These are phyloP conservation scores for Danaus melanippus DNA, from an alignment of 1,140 invertebrate species.

Conservation along the genomic window DNA sequence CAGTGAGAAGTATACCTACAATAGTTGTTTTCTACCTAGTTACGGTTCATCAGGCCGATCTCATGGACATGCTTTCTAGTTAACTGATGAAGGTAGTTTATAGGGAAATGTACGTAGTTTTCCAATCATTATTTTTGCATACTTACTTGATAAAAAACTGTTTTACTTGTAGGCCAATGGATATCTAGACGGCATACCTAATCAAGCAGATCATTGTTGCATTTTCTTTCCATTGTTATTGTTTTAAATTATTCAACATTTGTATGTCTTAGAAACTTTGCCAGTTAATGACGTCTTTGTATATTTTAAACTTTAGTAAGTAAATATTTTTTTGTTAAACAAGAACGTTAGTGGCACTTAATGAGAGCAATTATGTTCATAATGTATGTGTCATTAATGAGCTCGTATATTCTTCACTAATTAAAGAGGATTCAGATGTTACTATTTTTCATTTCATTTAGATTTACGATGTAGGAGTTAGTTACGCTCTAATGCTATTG, in stretches of 20 bases:
- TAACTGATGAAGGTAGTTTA: slow-evolving; percentile 2
- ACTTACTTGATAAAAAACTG: no score
- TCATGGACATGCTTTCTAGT: slow-evolving; percentile 50
- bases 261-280: no score
- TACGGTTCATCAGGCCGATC: slow-evolving; percentile 48
- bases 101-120: neutral
- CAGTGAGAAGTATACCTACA: slow-evolving; percentile 55
- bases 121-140: slow-evolving; percentile 12
- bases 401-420: no score
- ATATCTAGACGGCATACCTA: slow-evolving; percentile 41
- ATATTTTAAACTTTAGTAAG: no score
- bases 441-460: no score
- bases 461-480: no score
- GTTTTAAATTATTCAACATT: slow-evolving; percentile 1
- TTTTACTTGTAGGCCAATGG: slow-evolving; percentile 36
- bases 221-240: slow-evolving; percentile 12
- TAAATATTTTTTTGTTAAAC: slow-evolving; percentile 8
- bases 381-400: no score
- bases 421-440: no score
- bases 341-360: neutral
- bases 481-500: no score
- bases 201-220: slow-evolving; percentile 37
- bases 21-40: slow-evolving; percentile 58
- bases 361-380: no score
- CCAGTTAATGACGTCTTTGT: no score